Percentiles rank a stretch among this genome's conserved stretches.
Conservation (phyloP, 2,113 vertebrate genomes). For the Carassius gibelio region DNA sequence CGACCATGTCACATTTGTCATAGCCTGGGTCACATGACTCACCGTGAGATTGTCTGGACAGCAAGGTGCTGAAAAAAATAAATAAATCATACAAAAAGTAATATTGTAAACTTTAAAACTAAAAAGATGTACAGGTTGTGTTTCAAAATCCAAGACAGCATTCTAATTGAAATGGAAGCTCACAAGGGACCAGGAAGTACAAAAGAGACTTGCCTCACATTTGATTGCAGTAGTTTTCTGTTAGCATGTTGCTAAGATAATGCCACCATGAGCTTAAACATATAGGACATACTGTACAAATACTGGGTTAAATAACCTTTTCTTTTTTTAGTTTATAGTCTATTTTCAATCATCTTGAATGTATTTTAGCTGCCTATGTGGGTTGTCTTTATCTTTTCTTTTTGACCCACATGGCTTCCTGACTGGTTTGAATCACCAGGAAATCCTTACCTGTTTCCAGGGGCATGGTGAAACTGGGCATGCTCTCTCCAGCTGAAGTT, state of each 20-base stretch:
- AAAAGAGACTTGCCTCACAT: not conserved
- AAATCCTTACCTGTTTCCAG: slow-evolving; percentile 81
- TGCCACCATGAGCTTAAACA: not conserved
- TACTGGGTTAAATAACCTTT: not conserved
- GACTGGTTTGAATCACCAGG: not conserved
- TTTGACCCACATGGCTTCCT: not conserved
- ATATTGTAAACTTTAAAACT: too few relatives aligned
- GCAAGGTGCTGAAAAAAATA: too few relatives aligned
- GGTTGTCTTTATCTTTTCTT: not conserved
- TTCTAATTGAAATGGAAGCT: not conserved
- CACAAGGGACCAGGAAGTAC: not conserved
- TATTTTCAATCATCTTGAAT: not conserved
- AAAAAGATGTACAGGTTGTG: not conserved
- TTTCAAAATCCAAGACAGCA: not conserved
- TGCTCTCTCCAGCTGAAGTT: slow-evolving; percentile 78
- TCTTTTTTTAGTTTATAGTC: too few relatives aligned
- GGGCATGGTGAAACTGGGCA: slow-evolving; percentile 83
- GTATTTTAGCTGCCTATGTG: not conserved
- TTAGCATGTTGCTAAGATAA: slow-evolving; percentile 6
- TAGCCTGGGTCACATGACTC: too few relatives aligned
- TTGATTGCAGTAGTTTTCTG: not conserved
- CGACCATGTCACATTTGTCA: too few relatives aligned
- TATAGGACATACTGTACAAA: not conserved
- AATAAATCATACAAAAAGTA: too few relatives aligned
- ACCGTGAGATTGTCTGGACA: too few relatives aligned